Base-by-base conservation (phyloP, 2,797 vertebrate genomes). In the Esox masquinongy region DNA sequence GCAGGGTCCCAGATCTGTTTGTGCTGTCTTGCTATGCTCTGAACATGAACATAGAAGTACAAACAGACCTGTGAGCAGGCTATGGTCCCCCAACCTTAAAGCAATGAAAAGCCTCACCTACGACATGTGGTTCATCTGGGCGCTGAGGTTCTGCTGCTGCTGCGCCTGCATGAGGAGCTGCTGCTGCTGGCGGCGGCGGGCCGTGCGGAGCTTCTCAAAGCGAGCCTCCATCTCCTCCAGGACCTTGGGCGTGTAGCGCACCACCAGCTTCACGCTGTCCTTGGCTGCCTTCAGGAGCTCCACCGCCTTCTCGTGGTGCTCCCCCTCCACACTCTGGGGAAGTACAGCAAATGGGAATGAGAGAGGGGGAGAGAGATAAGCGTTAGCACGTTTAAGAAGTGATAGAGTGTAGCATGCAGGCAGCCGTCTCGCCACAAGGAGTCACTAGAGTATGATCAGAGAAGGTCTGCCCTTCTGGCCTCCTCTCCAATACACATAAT, bases 171-270 rank as follows among this genome's bases (percentile, higher is more conserved):
- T 96, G 84, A 99, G 94, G 83, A 98, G 70, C 72, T 99, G 98
- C 88, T 99, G 98, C 89, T 99, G 98, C 77, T 99, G 98, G 72
- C 97, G 94, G 80, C 97, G 96, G 53, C 97, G 94, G 56, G 98
- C 98, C 4, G 97, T 98, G 74, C 98, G 93, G 16, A 99, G 95
- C 85, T 99, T 99, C 85, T 99, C 98, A 0, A 99, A 99, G 74
- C 98, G 96, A 9, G 98, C 97, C 85, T 99, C 98, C 98, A 99
- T 99, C 90, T 99, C 98, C 90, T 99, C 98, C 90, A 99, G 92
- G 79, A 99, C 98, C 85, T 99, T 99, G 39, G 98, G 98, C 7
- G 98, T 99, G 88, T 99, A 99, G 87, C 98, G 95, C 0, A 99
- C 98, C 88, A 99, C 98, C 83, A 99, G 92, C 91, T 99, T 99